These are phyloP conservation scores for Cynocephalus volans DNA, from an alignment of 2,113 vertebrate species.

Conservation along the genomic window DNA sequence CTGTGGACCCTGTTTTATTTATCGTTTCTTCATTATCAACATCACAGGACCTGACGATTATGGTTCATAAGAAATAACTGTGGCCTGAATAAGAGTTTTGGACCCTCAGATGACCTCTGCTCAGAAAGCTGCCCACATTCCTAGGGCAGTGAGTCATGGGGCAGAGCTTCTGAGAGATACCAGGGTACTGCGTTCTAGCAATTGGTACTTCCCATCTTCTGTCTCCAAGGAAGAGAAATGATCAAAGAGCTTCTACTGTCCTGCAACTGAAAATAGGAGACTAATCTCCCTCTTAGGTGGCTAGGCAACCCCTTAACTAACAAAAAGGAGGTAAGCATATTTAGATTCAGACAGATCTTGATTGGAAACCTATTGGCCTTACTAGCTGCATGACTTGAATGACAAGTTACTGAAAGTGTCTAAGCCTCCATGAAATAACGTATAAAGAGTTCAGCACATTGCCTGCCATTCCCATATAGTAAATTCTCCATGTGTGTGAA, in stretches of 20 bases:
- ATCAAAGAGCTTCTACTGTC: background rate
- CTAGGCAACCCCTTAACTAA: background rate
- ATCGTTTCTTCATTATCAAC: background rate
- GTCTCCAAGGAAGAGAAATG: slow-evolving; percentile 22
- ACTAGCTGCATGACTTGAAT: background rate
- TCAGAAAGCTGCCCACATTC: background rate
- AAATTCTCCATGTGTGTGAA: background rate
- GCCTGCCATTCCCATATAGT: background rate
- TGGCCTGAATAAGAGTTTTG: slow-evolving; percentile 27
- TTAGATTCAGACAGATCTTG: background rate
- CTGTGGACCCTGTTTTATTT: background rate
- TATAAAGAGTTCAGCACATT: background rate
- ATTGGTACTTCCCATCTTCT: background rate
- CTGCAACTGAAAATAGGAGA: background rate
- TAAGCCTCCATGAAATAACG: background rate
- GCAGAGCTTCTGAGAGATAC: background rate
- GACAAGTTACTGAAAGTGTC: background rate
- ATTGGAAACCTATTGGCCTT: background rate
- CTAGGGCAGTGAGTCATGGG: background rate
- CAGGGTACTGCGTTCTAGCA: background rate
- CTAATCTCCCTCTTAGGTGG: background rate
- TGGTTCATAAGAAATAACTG: background rate
- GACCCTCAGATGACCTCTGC: slow-evolving; percentile 12
- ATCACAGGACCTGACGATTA: background rate
- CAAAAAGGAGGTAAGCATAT: background rate